These are phyloP conservation scores for Bufotes viridis DNA, from an alignment of 2,797 vertebrate genomes.

Conservation along the genomic window DNA sequence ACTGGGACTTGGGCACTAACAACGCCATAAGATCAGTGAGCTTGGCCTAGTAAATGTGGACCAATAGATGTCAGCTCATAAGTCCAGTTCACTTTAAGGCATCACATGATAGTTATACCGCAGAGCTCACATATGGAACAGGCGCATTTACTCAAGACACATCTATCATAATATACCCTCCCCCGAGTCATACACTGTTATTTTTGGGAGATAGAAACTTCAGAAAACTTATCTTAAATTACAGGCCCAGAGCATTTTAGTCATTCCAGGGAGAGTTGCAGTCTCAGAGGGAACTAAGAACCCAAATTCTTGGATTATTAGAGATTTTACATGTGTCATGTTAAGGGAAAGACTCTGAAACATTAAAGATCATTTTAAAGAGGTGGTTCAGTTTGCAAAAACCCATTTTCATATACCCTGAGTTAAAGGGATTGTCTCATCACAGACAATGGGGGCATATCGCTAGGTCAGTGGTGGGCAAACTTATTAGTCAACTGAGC, in stretches of 20 bases:
- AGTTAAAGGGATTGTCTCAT: too few species aligned
- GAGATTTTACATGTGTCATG: background rate
- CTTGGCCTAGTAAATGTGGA: too few species aligned
- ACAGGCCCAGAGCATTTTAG: background rate
- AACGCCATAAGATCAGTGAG: too few species aligned
- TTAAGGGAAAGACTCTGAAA: background rate
- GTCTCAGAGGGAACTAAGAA: background rate
- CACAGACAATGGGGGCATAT: too few species aligned
- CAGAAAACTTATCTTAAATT: background rate
- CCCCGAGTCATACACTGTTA: background rate
- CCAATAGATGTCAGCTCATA: too few species aligned
- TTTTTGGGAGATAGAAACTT: constrained; percentile 18
- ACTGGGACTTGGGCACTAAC: too few species aligned
- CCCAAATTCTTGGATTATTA: background rate
- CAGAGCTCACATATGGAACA: background rate
- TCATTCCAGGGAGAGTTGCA: background rate
- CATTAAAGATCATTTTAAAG: too few species aligned
- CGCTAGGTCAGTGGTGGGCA: too few species aligned
- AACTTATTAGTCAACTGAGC: too few species aligned
- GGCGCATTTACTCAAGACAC: background rate
- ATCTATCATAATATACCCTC: constrained; percentile 22
- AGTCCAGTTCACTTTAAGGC: background rate
- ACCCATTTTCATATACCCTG: too few species aligned
- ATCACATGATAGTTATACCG: background rate
- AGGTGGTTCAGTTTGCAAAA: too few species aligned